phyloP scores from a whole-genome alignment of 2,797 vertebrate genomes.

The Hydrocynus forskahlii region DNA sequence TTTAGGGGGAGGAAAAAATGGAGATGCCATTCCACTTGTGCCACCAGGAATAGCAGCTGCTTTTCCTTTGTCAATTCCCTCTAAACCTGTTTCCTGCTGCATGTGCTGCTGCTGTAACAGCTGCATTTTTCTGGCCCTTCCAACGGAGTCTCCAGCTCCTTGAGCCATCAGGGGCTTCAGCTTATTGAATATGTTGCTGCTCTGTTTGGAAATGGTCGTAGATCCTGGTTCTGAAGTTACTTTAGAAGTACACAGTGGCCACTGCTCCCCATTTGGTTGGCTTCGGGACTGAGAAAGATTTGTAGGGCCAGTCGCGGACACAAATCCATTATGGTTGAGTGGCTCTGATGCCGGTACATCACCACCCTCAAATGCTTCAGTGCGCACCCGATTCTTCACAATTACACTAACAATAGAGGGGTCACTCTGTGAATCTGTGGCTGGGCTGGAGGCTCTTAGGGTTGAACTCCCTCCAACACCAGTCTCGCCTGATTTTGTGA shows the following conservation, averaged over 20 bases:
- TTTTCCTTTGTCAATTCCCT: slow-evolving; percentile 73
- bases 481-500: slow-evolving; percentile 51
- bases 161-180: slow-evolving; percentile 81
- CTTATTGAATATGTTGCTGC: slow-evolving; percentile 81
- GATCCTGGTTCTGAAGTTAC: slow-evolving; percentile 69
- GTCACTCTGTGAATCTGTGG: slow-evolving; percentile 79
- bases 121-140: slow-evolving; percentile 81
- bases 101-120: slow-evolving; percentile 78
- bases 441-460: slow-evolving; percentile 74
- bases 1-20: slow-evolving; percentile 79
- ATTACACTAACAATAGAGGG: slow-evolving; percentile 94
- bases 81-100: slow-evolving; percentile 75
- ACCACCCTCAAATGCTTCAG: slow-evolving; percentile 77
- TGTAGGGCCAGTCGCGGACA: slow-evolving; percentile 69
- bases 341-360: slow-evolving; percentile 70
- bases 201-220: slow-evolving; percentile 74
- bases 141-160: slow-evolving; percentile 78
- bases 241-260: slow-evolving; percentile 77
- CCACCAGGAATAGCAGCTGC: slow-evolving; percentile 68
- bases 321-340: slow-evolving; percentile 80
- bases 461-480: slow-evolving; percentile 72
- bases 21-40: slow-evolving; percentile 68
- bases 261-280: slow-evolving; percentile 79
- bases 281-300: slow-evolving; percentile 71
- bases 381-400: slow-evolving; percentile 94